These are phyloP conservation scores for Enteromius radiatus DNA, from an alignment of 2,797 vertebrate species.

Conservation along the genomic window DNA sequence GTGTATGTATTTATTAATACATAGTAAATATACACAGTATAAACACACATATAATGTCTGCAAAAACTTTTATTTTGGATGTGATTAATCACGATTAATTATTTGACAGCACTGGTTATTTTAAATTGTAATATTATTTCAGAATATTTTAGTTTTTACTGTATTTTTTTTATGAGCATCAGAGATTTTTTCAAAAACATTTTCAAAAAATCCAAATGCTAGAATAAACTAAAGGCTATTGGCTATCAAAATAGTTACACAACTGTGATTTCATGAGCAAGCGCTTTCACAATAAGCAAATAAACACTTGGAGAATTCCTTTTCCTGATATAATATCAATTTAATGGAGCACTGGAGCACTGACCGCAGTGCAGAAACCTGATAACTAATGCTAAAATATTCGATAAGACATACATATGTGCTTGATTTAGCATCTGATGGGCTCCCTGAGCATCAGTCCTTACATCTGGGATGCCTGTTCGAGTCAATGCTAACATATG, in stretches of 20 bases:
- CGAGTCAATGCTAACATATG: not conserved
- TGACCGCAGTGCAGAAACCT: not conserved
- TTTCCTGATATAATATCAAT: conserved; percentile 9
- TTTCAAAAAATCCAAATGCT: not conserved
- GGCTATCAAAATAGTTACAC: not conserved
- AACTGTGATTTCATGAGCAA: not conserved
- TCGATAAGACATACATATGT: not conserved
- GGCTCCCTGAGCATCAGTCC: not conserved
- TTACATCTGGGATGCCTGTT: not conserved
- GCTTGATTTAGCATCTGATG: not conserved
- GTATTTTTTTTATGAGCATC: not conserved
- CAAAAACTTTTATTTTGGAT: too few relatives aligned
- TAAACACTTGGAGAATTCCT: not conserved
- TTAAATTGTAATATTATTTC: not conserved
- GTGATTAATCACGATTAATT: too few relatives aligned
- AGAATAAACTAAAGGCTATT: not conserved
- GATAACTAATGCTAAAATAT: not conserved
- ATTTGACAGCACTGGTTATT: too few relatives aligned
- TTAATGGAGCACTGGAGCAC: not conserved
- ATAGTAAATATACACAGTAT: too few relatives aligned
- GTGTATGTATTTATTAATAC: too few relatives aligned
- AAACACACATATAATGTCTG: too few relatives aligned
- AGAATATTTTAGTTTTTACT: not conserved
- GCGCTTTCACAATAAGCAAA: not conserved
- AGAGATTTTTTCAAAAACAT: not conserved